Evolutionary conservation across 2,888 invertebrate species (phyloP).

Genomic region (Pollenia amentaria): DNA sequence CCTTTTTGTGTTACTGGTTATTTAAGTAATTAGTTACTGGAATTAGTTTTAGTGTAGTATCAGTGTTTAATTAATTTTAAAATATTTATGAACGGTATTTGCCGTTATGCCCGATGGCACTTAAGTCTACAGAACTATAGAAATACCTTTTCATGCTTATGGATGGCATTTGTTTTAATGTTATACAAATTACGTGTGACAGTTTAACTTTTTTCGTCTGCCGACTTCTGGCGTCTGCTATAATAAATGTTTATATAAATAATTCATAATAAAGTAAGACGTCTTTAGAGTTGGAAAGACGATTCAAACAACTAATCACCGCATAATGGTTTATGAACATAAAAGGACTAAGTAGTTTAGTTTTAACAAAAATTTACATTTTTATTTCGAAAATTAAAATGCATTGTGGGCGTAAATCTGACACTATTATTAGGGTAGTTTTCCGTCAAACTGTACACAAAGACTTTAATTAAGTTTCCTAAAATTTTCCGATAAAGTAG

Average conservation of each 20-base stretch:
- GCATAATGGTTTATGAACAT: background rate
- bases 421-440: no score
- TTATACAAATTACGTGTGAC: slow-evolving; percentile 4
- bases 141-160: background rate
- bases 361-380: no score
- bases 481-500: no score
- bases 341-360: background rate
- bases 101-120: background rate
- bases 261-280: background rate
- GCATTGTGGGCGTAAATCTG: no score
- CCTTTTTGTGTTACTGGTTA: background rate
- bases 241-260: background rate
- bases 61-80: background rate
- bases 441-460: no score
- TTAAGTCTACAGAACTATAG: background rate
- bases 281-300: background rate
- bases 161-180: background rate
- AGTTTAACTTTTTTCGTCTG: slow-evolving; percentile 8
- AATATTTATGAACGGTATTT: background rate
- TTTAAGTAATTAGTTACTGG: background rate
- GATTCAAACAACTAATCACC: background rate
- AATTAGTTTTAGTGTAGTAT: background rate
- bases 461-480: no score
- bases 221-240: background rate
- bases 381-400: no score